Conservation (phyloP, 2,797 vertebrate species). For the Protonibea diacanthus region DNA sequence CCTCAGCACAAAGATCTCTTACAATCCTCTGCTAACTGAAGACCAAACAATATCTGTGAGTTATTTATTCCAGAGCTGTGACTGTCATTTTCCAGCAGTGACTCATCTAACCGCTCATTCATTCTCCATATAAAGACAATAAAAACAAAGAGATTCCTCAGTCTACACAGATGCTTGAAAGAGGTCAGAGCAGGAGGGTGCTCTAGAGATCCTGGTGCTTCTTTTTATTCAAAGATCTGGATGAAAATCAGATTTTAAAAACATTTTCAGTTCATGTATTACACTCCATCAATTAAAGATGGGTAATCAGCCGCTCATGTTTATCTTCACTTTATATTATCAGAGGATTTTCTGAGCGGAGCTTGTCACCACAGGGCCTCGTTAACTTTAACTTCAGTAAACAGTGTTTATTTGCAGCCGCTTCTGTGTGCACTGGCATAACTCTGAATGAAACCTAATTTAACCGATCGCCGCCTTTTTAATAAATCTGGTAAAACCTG, state of each 20-base stretch:
- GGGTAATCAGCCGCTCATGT: not conserved
- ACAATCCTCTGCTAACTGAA: not conserved
- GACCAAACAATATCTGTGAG: conserved; percentile 46
- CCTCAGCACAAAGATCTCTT: conserved; percentile 3
- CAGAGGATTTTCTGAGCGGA: conserved; percentile 20
- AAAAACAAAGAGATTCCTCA: conserved; percentile 15
- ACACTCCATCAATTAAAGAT: not conserved
- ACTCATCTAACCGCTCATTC: conserved; percentile 43
- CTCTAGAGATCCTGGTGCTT: not conserved
- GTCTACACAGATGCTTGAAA: not conserved
- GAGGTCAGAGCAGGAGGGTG: not conserved
- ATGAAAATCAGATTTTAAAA: conserved; percentile 10
- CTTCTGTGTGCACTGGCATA: not conserved
- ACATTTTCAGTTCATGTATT: conserved; percentile 4
- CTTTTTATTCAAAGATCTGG: not conserved
- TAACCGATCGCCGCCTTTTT: not conserved
- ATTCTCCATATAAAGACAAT: conserved; percentile 37
- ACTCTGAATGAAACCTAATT: not conserved
- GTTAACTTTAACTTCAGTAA: conserved; percentile 39
- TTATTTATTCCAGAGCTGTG: conserved; percentile 54
- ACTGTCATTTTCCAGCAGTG: conserved; percentile 57
- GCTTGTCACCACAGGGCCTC: conserved; percentile 24
- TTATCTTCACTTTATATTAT: not conserved
- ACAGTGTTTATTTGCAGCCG: conserved; percentile 7
- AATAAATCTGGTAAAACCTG: not conserved